phyloP scores from a whole-genome alignment of 37 sponge, comb jelly and placozoan species.

The Hexactinellida sp. region DNA sequence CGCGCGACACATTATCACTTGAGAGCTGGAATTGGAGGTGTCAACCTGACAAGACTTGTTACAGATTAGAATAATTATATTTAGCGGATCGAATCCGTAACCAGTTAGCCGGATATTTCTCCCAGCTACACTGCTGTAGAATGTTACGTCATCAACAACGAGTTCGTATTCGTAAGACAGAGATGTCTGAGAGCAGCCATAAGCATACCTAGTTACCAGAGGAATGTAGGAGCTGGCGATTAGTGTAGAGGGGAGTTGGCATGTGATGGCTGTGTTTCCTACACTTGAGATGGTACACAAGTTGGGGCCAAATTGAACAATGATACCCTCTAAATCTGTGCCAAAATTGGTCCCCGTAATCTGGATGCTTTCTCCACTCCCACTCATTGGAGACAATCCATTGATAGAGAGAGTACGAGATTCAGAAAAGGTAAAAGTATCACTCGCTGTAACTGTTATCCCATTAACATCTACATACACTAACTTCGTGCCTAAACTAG shows the following conservation, averaged over 20 bases:
- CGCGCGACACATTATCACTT: constrained; percentile 27
- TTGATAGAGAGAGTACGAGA: constrained; percentile 30
- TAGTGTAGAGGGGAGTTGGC: neutral
- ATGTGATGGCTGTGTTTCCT: neutral
- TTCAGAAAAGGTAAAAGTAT: neutral
- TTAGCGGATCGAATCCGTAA: constrained; percentile 39
- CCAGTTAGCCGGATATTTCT: constrained; percentile 29
- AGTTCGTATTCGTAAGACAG: constrained; percentile 37
- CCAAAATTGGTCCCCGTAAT: constrained; percentile 23
- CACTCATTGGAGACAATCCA: constrained; percentile 33
- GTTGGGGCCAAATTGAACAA: neutral
- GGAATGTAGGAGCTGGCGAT: constrained; percentile 25
- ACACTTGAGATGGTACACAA: neutral
- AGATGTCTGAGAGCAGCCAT: neutral
- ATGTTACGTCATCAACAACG: constrained; percentile 14
- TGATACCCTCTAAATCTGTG: neutral
- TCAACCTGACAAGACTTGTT: constrained; percentile 18
- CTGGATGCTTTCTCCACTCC: constrained; percentile 30
- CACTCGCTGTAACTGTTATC: neutral
- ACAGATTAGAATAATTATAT: constrained; percentile 35
- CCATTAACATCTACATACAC: neutral
- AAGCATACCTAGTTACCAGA: constrained; percentile 25
- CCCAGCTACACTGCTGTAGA: constrained; percentile 50
- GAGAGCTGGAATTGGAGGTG: constrained; percentile 9
- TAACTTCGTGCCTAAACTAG: neutral